Conservation (phyloP, 2,797 vertebrate species). For the Artibeus jamaicensis region DNA sequence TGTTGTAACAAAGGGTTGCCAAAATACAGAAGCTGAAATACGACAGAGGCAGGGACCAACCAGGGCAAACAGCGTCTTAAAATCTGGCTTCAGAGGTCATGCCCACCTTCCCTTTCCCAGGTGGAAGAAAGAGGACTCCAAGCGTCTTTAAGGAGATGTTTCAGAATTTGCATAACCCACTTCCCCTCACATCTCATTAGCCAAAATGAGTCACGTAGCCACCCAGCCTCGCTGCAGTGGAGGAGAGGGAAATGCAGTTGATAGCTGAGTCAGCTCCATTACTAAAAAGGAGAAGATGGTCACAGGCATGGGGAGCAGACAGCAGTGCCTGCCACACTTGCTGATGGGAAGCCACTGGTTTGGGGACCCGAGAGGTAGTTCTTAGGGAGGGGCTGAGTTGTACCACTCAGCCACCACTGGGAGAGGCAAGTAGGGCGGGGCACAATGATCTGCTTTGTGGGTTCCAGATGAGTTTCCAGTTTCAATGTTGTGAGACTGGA, state of each 20-base stretch:
- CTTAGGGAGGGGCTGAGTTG: background rate
- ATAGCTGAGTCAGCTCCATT: background rate
- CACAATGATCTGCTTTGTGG: background rate
- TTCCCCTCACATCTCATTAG: background rate
- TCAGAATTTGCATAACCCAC: background rate
- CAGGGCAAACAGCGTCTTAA: background rate
- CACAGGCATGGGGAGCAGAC: background rate
- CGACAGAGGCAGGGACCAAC: background rate
- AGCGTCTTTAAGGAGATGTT: background rate
- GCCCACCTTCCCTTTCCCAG: background rate
- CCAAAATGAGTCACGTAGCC: background rate
- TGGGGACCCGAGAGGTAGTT: background rate
- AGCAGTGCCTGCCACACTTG: background rate
- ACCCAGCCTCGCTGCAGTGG: background rate
- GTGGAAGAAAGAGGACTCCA: background rate
- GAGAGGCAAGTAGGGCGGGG: background rate
- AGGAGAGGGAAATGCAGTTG: background rate
- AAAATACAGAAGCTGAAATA: background rate
- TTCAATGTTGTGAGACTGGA: background rate
- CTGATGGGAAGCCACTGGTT: background rate
- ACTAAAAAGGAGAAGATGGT: background rate
- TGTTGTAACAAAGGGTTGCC: background rate
- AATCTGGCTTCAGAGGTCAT: background rate
- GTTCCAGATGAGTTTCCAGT: background rate
- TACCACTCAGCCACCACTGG: background rate